phyloP scores from a whole-genome alignment of 2,797 vertebrate species.

The Pitangus sulphuratus region DNA sequence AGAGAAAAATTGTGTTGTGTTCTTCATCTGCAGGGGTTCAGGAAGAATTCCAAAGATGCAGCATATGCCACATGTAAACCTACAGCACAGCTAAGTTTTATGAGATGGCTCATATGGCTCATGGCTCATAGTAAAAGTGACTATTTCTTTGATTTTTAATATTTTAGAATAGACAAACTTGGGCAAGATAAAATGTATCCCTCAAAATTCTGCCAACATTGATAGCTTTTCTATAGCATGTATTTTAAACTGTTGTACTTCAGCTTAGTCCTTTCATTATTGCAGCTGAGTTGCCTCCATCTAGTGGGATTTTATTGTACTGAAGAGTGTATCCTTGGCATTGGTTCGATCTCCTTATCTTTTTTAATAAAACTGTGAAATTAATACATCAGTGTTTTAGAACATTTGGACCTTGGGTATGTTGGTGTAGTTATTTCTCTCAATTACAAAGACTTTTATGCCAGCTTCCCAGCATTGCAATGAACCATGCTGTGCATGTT shows the following conservation, averaged over 20 bases:
- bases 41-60: not conserved
- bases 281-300: not conserved
- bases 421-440: not conserved
- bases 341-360: not conserved
- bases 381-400: not conserved
- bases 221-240: not conserved
- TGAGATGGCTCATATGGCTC: not conserved
- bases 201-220: not conserved
- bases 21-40: not conserved
- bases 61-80: rapidly evolving
- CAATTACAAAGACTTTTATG: not conserved
- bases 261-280: not conserved
- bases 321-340: not conserved
- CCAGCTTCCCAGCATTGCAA: not conserved
- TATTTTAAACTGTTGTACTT: not conserved
- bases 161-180: not conserved
- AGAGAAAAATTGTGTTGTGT: not conserved
- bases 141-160: not conserved
- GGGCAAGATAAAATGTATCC: not conserved
- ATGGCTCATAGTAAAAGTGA: not conserved
- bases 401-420: not conserved
- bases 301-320: not conserved
- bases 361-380: not conserved
- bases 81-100: not conserved
- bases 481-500: rapidly evolving